Evolutionary conservation across 1,140 invertebrate species (phyloP).

Genomic region (Helicoverpa zea): DNA sequence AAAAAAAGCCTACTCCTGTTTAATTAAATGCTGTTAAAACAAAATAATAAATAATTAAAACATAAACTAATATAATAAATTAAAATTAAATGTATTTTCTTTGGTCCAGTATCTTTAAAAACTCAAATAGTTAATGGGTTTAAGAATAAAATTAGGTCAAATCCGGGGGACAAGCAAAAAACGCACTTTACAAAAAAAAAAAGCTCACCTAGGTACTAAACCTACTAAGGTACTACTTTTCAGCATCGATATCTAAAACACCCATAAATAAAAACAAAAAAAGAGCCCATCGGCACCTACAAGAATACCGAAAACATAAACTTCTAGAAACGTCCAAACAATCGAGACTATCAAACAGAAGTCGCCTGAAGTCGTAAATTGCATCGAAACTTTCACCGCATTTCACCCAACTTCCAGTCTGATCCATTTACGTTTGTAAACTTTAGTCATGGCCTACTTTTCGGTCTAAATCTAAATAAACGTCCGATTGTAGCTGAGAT

Average conservation of each 20-base stretch:
- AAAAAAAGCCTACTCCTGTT: too few species aligned
- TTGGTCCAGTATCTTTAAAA: too few species aligned
- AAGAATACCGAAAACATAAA: not conserved
- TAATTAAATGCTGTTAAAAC: too few species aligned
- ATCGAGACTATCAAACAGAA: constrained; percentile 12
- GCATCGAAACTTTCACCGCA: constrained; percentile 23
- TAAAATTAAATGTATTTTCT: too few species aligned
- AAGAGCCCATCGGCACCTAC: not conserved
- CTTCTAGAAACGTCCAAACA: not conserved
- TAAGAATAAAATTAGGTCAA: too few species aligned
- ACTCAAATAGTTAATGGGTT: too few species aligned
- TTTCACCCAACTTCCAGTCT: constrained; percentile 19
- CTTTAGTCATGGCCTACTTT: constrained; percentile 4
- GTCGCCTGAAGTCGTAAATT: constrained; percentile 29
- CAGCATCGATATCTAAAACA: not conserved
- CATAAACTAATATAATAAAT: too few species aligned
- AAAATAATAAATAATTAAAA: too few species aligned
- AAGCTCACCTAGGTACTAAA: too few species aligned
- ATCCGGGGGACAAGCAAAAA: too few species aligned
- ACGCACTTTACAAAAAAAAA: too few species aligned
- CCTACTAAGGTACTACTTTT: too few species aligned
- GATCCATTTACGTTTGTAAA: constrained; percentile 21
- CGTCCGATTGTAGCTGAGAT: not conserved
- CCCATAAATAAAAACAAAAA: not conserved
- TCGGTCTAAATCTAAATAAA: constrained; percentile 10